A percentile compares a stretch with the other conserved stretches of the same genome.
Evolutionary conservation across 2,797 vertebrate genomes (phyloP).

Genomic region (Perodicticus potto): DNA sequence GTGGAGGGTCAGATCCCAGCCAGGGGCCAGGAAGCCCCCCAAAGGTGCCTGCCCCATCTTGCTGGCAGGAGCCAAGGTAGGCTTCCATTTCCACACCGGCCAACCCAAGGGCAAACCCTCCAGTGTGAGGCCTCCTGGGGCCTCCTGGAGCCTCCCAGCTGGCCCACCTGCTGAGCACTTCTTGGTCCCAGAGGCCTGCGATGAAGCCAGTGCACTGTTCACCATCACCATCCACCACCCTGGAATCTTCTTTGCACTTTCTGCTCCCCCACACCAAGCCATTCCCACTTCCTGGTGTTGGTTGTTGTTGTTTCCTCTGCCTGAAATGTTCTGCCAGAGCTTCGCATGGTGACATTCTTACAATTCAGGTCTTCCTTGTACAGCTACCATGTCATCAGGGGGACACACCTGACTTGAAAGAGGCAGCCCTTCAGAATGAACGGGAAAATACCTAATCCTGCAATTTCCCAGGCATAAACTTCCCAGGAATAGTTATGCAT

Average conservation of each 20-base stretch:
- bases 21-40: neutral
- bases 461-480: too few species aligned
- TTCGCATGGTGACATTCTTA: neutral
- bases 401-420: too few species aligned
- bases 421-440: too few species aligned
- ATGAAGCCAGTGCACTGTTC: too few species aligned
- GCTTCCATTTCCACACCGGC: neutral
- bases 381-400: neutral
- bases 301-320: neutral
- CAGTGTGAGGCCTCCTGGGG: neutral
- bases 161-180: neutral
- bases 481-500: too few species aligned
- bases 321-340: neutral
- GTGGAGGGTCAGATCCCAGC: neutral
- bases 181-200: neutral
- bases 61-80: neutral
- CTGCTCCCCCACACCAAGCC: neutral
- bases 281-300: neutral
- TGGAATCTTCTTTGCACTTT: neutral
- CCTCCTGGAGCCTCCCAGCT: neutral
- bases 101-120: neutral
- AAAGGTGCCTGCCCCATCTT: fast-evolving
- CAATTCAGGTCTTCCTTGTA: neutral
- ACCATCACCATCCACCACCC: neutral
- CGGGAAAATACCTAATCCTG: too few species aligned